Conservation (phyloP, 2,888 invertebrate species). For the Pachymerium ferrugineum region DNA sequence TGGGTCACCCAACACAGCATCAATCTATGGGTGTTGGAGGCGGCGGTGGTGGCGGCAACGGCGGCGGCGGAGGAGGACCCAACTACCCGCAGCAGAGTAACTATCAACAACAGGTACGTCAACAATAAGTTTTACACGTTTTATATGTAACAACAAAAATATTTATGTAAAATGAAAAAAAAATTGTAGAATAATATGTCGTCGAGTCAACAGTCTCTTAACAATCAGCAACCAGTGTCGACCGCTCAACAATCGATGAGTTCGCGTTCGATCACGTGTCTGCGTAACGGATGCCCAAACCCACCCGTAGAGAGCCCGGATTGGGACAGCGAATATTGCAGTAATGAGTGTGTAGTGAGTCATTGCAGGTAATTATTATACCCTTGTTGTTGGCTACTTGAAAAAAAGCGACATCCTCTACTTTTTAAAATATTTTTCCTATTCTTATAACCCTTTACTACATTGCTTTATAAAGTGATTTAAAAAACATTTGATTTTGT, state of each 20-base stretch:
- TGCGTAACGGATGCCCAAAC: constrained; percentile 81
- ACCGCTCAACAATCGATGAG: constrained; percentile 37
- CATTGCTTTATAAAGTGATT: not conserved
- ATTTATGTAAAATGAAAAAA: not conserved
- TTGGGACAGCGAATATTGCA: constrained; percentile 96
- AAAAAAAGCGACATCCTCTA: constrained; percentile 15
- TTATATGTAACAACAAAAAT: not conserved
- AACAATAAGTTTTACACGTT: not conserved
- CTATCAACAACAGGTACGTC: not conserved
- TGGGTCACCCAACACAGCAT: constrained; percentile 38
- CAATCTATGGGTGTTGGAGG: constrained; percentile 41
- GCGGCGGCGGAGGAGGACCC: constrained; percentile 12
- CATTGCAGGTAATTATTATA: constrained; percentile 69
- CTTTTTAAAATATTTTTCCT: not conserved
- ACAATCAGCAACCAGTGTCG: constrained; percentile 5
- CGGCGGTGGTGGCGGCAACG: constrained; percentile 7
- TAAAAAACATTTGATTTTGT: no score
- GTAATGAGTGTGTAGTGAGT: constrained; percentile 92
- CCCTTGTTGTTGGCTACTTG: constrained; percentile 29
- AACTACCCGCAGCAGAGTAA: not conserved
- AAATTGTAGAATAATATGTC: not conserved
- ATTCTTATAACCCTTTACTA: not conserved
- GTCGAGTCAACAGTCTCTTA: constrained; percentile 12
- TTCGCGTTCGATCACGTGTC: constrained; percentile 36
- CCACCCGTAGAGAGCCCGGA: constrained; percentile 83